Base-by-base conservation (phyloP, 2,797 vertebrate species). In the Pseudotriccus pelzelni region DNA sequence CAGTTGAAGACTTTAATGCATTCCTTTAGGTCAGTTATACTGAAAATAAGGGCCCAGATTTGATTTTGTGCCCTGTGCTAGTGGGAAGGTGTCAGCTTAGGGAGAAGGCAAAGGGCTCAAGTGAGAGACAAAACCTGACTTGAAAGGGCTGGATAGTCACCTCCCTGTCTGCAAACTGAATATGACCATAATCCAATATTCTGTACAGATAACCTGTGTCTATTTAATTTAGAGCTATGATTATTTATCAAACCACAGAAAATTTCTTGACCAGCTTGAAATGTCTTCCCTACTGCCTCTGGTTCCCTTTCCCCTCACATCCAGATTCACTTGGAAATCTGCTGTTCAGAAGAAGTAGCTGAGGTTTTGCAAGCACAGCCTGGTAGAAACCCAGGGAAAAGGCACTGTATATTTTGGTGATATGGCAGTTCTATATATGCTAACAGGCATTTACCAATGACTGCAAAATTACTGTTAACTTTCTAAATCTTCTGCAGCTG, bases 111-210 rank as follows among this genome's bases (percentile, higher is more conserved):
- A 59, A 63, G 39, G 44, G 52, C 28, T 56, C 6, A 7, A 19
- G 10, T 14, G 24, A 24, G 14, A 0, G 0, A 10, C 15, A 27
- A 39, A 30, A 32, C 34, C 17, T 41, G 46, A 22, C 0, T 0
- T 39, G 52, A 72, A 58, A 74, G 18, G 34, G 3, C 15, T 77
- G 24, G 17, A 34, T 23, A 28, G 36, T 30, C 52, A 34, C 39
- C 39, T 77, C 36, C 39, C 70, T 16, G 5, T 4, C 37, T 76
- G 43, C 36, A 50, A 59, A 21, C 14, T 58, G 43, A 39, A 22
- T 1, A 18, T 25, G 22, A 18, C 14, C 1, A 2, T n/a, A 20
- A 28, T 5, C 3, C 0, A 1, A 16, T 1, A 2, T 5, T 37
- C 59, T 59, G 30, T 21, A 21, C 12, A 39, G 15, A 18, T 36